Evolutionary conservation across 2,113 vertebrate species (phyloP).

Genomic region (Saccopteryx leptura): DNA sequence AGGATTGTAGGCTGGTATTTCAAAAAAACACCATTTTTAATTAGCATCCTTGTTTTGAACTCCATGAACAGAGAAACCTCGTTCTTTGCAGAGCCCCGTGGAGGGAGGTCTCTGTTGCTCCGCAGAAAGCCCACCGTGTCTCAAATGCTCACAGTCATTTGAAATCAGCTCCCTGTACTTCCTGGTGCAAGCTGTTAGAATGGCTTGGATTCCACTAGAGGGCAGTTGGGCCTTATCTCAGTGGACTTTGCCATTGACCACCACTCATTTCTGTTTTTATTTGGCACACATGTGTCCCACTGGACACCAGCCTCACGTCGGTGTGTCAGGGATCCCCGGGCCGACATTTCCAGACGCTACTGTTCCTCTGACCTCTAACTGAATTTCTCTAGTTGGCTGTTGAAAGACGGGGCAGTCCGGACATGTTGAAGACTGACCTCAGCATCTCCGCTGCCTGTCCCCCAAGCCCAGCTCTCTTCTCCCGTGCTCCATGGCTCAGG

Average conservation of each 20-base stretch:
- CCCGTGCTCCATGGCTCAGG: neutral
- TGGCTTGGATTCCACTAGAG: conserved; percentile 79
- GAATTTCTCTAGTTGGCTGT: neutral
- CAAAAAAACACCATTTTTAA: neutral
- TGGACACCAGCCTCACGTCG: neutral
- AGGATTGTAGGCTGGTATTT: neutral
- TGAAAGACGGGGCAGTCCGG: neutral
- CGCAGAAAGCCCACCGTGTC: neutral
- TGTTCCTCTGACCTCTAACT: neutral
- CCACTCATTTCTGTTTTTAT: conserved; percentile 21
- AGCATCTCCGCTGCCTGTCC: neutral
- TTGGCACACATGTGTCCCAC: neutral
- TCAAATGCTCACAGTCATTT: neutral
- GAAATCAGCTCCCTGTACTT: neutral
- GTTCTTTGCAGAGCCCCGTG: neutral
- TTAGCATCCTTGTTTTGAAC: neutral
- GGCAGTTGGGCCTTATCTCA: conserved; percentile 77
- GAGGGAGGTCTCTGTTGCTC: neutral
- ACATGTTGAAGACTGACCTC: neutral
- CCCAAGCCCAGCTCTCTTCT: neutral
- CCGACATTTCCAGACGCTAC: neutral
- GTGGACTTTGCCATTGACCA: conserved; percentile 39
- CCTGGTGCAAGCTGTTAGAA: conserved; percentile 40
- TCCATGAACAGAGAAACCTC: neutral
- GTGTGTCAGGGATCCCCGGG: neutral